These are phyloP conservation scores for Schmidtea mediterranea DNA, from an alignment of 1,140 invertebrate species.

Conservation along the genomic window DNA sequence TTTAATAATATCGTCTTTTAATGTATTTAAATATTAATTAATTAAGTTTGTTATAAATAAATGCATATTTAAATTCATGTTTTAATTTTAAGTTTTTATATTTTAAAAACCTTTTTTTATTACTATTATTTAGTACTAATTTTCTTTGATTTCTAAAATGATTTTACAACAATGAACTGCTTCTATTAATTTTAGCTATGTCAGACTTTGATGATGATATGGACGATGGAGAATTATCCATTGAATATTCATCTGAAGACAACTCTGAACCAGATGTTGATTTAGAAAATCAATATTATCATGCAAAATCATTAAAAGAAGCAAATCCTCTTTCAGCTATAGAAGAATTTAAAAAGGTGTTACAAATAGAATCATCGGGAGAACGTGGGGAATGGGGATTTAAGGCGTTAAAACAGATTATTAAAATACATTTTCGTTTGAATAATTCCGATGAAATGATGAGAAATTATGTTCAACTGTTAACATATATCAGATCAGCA, in stretches of 20 bases:
- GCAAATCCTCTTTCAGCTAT: constrained; percentile 71
- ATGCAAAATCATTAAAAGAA: constrained; percentile 89
- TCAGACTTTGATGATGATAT: constrained; percentile 6
- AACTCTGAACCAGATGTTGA: constrained; percentile 77
- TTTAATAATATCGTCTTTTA: no score
- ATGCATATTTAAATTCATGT: no score
- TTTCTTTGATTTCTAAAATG: no score
- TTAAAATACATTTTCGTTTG: constrained; percentile 96
- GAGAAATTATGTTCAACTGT: constrained; percentile 69
- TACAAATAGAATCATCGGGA: constrained; percentile 65
- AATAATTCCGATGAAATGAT: constrained; percentile 86
- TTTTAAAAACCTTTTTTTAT: no score
- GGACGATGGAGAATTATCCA: constrained; percentile 9
- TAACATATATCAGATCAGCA: constrained; percentile 91
- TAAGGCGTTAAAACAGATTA: constrained; percentile 99
- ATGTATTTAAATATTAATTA: no score
- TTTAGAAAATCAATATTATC: constrained; percentile 98
- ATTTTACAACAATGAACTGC: no score
- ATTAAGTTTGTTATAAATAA: no score
- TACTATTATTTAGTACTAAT: no score
- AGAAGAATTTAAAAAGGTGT: constrained; percentile 70
- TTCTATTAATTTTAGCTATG: no score
- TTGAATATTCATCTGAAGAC: constrained; percentile 32
- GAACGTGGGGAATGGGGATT: constrained; percentile 99
- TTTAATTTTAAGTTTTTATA: no score